Conservation (phyloP, 35 echinoderm and acorn worm species). For the Acanthaster planci region DNA sequence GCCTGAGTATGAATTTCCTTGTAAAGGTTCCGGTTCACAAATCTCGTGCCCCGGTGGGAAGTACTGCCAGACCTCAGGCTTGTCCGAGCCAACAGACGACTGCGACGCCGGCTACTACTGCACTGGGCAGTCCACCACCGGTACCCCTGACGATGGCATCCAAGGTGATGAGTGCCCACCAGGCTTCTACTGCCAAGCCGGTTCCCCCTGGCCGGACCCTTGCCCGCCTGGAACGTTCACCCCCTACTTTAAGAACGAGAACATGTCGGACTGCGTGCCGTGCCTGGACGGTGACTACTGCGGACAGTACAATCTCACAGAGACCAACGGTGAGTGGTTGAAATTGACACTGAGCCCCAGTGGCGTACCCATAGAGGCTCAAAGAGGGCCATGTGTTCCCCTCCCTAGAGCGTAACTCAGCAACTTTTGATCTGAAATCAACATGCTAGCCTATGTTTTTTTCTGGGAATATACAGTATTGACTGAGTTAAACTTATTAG, state of each 20-base stretch:
- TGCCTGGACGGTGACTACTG: slow-evolving; percentile 88
- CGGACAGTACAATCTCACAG: slow-evolving; percentile 90
- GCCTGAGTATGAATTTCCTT: background rate
- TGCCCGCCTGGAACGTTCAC: slow-evolving; percentile 91
- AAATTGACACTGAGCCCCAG: no score
- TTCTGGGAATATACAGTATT: no score
- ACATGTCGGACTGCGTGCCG: slow-evolving; percentile 73
- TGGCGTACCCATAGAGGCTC: no score
- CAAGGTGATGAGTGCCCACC: slow-evolving; percentile 87
- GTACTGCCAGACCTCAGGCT: slow-evolving; percentile 82
- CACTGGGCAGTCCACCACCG: slow-evolving; percentile 63
- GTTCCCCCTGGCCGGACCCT: slow-evolving; percentile 63
- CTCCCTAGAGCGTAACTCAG: no score
- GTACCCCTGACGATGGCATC: slow-evolving; percentile 74
- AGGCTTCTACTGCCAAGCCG: slow-evolving; percentile 83
- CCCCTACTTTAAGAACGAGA: slow-evolving; percentile 65
- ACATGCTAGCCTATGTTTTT: no score
- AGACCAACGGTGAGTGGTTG: slow-evolving; percentile 66
- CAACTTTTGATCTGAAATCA: no score
- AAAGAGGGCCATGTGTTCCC: no score
- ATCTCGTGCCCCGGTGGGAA: slow-evolving; percentile 80
- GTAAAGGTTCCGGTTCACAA: slow-evolving; percentile 75
- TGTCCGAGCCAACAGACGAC: slow-evolving; percentile 59
- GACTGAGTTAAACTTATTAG: no score
- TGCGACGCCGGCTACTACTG: slow-evolving; percentile 91